Percentiles rank a stretch among this genome's conserved stretches.
Conservation (phyloP, 1,140 invertebrate species). For the Eurosta solidaginis region DNA sequence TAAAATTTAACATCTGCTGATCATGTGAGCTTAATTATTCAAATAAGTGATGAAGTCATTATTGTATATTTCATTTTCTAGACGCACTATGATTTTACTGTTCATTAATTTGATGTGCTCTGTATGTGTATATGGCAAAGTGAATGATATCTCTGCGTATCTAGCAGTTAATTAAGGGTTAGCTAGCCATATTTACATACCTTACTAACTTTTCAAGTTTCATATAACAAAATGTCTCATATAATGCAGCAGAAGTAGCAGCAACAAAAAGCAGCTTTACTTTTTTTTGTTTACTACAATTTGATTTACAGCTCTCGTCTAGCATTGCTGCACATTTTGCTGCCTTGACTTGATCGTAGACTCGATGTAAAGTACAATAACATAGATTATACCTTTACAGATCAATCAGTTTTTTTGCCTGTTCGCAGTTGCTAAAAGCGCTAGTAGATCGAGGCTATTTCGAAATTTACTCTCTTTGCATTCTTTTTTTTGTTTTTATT, state of each 20-base stretch:
- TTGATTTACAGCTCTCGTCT: background rate
- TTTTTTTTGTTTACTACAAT: background rate
- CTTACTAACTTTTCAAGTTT: background rate
- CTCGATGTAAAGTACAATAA: background rate
- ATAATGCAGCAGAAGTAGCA: no score
- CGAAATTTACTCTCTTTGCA: background rate
- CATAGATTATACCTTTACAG: conserved; percentile 29
- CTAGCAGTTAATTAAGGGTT: no score
- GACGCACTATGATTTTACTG: no score
- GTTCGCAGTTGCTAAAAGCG: background rate
- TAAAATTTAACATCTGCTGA: no score
- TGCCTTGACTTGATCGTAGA: background rate
- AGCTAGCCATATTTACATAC: background rate
- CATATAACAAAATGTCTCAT: background rate
- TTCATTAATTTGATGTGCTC: no score
- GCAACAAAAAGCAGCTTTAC: background rate
- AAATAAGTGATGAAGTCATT: no score
- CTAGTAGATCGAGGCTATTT: background rate
- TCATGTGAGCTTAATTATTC: no score
- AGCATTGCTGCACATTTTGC: background rate
- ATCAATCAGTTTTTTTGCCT: conserved; percentile 42
- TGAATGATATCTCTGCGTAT: no score
- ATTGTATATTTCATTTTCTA: no score
- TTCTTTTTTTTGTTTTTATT: background rate
- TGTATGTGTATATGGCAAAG: no score